Base-by-base conservation (phyloP, 35 echinoderm and acorn worm genomes). In the Heliocidaris tuberculata region DNA sequence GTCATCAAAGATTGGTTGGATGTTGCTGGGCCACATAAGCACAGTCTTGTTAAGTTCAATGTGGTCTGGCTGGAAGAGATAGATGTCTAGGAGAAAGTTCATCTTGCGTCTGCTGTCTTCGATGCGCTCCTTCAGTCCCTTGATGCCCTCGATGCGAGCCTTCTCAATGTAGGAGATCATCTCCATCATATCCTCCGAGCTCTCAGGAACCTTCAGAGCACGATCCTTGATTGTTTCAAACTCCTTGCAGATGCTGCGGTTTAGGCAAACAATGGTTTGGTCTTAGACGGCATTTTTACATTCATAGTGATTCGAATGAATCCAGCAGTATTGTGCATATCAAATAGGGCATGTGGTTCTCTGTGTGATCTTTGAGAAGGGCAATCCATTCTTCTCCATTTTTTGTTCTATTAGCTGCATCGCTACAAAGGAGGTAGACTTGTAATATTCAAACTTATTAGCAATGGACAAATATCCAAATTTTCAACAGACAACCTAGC, bases 211-310 rank as follows among this genome's bases (percentile, higher is more conserved):
- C 48, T 97, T 99, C 42, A 99, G 95, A 24, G 98, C 97, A 54
- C 98, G 93, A 30, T 97, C 98, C 90, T 97, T 96, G 94, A 99
- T 97, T 85, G 96, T 96, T 59, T 99, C 98, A 97, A 99, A 99
- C 94, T 99, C 98, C 13, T 95, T 92, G 89, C 98, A 99, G 21
- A 99, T 99, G 94, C 98, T 99, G 96, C 15, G 31, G 16, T 78
- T 19, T 27, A 89, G 87, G 47, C 2, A 13, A 30, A 89, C 21
- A 13, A 48, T 2, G 13, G 19, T 31, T 31, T 85, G 70, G 4
- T 19, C 2, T 85, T 19, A 85, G 70, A 85, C 0, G 70, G n/a
- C 70, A 85, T 42, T 0, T 42, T 42, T 42, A 42, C 35, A 42
- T 42, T 42, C 35, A 42, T 42, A 42, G 35, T 42, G 35, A 42